These are phyloP conservation scores for Electrona antarctica DNA, from an alignment of 2,113 vertebrate genomes.

Conservation along the genomic window DNA sequence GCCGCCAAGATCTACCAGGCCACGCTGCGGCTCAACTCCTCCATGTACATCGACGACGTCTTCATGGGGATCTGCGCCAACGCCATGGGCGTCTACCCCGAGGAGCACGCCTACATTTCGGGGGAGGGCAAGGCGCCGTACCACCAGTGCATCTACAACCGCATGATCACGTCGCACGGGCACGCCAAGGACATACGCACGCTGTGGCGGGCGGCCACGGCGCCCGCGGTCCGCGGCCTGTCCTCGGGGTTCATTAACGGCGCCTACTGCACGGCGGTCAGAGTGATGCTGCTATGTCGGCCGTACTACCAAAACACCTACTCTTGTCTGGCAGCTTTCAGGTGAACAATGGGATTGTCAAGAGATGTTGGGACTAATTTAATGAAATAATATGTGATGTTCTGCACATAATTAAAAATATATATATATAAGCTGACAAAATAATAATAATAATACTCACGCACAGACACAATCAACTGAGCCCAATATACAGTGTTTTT, in stretches of 20 bases:
- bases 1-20: slow-evolving; percentile 88
- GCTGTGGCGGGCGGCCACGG: slow-evolving; percentile 85
- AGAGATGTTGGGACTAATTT: neutral
- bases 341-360: slow-evolving; percentile 65
- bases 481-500: slow-evolving; percentile 9
- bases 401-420: neutral
- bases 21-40: slow-evolving; percentile 85
- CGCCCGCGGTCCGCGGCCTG: slow-evolving; percentile 69
- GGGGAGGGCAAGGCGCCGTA: slow-evolving; percentile 89
- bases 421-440: neutral
- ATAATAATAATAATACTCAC: neutral
- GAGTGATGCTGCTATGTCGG: slow-evolving; percentile 85
- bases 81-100: slow-evolving; percentile 85
- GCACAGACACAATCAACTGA: neutral
- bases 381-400: slow-evolving; percentile 1
- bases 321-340: slow-evolving; percentile 87
- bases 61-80: slow-evolving; percentile 97
- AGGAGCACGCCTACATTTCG: slow-evolving; percentile 88
- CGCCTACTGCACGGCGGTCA: slow-evolving; percentile 86
- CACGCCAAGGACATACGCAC: slow-evolving; percentile 82
- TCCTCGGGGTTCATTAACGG: slow-evolving; percentile 79
- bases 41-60: slow-evolving; percentile 93
- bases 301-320: slow-evolving; percentile 79
- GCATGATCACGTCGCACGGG: slow-evolving; percentile 95
- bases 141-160: slow-evolving; percentile 92